These are phyloP conservation scores for Habropoda laboriosa DNA, from an alignment of 1,140 invertebrate genomes.

Conservation along the genomic window DNA sequence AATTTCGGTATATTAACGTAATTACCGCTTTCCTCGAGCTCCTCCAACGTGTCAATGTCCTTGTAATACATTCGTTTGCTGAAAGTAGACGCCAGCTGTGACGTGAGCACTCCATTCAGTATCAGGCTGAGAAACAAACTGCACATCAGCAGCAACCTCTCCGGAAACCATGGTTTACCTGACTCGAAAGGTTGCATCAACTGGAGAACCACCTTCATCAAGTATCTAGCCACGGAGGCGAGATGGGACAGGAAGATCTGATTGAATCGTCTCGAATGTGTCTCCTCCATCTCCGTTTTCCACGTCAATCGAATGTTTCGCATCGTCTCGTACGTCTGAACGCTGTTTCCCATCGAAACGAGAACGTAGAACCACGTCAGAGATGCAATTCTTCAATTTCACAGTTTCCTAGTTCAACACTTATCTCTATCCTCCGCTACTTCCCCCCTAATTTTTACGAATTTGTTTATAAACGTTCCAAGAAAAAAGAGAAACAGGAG, in stretches of 20 bases:
- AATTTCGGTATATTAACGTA: too few species aligned
- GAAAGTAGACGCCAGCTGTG: slow-evolving; percentile 75
- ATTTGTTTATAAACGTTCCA: too few species aligned
- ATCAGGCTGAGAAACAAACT: slow-evolving; percentile 75
- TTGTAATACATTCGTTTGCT: slow-evolving; percentile 77
- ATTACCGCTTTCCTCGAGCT: slow-evolving; percentile 72
- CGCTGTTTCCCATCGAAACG: background rate
- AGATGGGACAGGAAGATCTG: background rate
- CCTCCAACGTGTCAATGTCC: slow-evolving; percentile 75
- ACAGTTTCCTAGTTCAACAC: too few species aligned
- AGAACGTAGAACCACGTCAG: background rate
- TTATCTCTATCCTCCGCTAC: background rate
- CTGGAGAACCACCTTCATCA: slow-evolving; percentile 24
- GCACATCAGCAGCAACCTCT: slow-evolving; percentile 68
- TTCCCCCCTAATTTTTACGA: background rate
- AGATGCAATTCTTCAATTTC: too few species aligned
- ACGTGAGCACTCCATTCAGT: slow-evolving; percentile 75
- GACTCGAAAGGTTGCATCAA: slow-evolving; percentile 13
- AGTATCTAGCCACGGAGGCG: background rate
- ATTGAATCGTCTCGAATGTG: background rate
- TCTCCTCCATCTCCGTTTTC: too few species aligned
- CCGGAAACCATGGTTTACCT: background rate
- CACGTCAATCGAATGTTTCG: background rate
- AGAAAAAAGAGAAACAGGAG: too few species aligned
- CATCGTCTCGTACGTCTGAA: background rate